Evolutionary conservation across 2,888 invertebrate species (phyloP).

Genomic region (Hermaeophaga mercurialis): DNA sequence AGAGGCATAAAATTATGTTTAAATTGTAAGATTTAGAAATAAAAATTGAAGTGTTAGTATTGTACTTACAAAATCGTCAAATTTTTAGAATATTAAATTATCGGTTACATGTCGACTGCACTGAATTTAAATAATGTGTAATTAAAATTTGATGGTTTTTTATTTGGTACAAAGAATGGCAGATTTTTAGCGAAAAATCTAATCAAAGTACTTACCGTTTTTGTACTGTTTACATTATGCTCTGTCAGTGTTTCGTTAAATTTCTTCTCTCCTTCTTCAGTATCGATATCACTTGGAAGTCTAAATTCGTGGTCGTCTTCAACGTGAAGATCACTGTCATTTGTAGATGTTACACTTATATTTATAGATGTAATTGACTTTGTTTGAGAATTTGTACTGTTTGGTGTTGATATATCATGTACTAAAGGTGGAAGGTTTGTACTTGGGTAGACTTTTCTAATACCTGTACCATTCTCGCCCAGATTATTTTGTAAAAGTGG

Average conservation of each 20-base stretch:
- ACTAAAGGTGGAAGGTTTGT: slow-evolving; percentile 23
- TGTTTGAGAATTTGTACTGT: not conserved
- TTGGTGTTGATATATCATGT: slow-evolving; percentile 8
- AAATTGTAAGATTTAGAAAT: too few species aligned
- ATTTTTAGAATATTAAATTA: too few species aligned
- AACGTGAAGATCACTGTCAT: slow-evolving; percentile 22
- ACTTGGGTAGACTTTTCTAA: slow-evolving; percentile 43
- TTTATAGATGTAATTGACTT: not conserved
- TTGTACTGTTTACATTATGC: slow-evolving; percentile 58
- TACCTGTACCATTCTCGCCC: slow-evolving; percentile 61
- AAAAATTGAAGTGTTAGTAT: too few species aligned
- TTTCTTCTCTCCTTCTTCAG: slow-evolving; percentile 45
- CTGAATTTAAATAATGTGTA: too few species aligned
- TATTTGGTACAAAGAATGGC: too few species aligned
- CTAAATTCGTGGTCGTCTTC: slow-evolving; percentile 38
- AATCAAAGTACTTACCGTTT: slow-evolving; percentile 44
- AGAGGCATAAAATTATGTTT: too few species aligned
- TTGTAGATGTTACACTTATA: slow-evolving; percentile 12
- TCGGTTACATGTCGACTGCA: too few species aligned
- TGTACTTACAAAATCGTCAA: too few species aligned
- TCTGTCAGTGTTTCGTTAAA: slow-evolving; percentile 56
- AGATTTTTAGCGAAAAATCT: slow-evolving; percentile 4
- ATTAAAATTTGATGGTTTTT: too few species aligned
- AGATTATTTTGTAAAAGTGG: slow-evolving; percentile 45
- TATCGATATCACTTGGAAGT: slow-evolving; percentile 46